Evolutionary conservation across 1,140 invertebrate genomes (phyloP).

Genomic region (Anastatus disparis): DNA sequence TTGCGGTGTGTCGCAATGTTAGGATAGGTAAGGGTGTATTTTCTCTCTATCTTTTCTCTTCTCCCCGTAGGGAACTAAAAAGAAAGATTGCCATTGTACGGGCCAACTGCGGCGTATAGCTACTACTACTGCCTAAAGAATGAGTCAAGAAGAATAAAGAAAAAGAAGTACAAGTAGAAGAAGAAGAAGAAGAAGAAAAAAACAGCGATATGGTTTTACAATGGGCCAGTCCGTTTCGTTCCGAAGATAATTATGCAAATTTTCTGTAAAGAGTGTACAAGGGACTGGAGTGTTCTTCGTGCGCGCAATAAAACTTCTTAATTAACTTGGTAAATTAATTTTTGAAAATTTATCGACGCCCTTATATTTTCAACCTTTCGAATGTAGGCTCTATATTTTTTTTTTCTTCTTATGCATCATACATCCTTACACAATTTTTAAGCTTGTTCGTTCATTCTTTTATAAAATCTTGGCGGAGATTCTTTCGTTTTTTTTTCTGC

Average conservation of each 20-base stretch:
- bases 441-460: background rate
- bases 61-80: background rate
- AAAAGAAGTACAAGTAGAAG: background rate
- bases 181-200: background rate
- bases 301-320: slow-evolving; percentile 32
- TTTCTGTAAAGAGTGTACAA: too few species aligned
- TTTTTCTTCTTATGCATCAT: background rate
- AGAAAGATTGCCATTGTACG: slow-evolving; percentile 16
- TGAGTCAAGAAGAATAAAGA: too few species aligned
- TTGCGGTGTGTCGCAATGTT: background rate
- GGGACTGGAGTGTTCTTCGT: too few species aligned
- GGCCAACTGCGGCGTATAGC: background rate
- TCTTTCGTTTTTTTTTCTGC: background rate
- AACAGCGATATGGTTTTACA: background rate
- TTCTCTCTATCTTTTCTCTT: too few species aligned
- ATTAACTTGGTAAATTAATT: slow-evolving; percentile 40
- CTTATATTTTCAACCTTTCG: background rate
- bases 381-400: background rate
- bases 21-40: background rate
- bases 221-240: background rate
- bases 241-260: slow-evolving; percentile 30
- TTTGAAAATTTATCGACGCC: slow-evolving; percentile 25
- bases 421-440: background rate
- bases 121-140: slow-evolving; percentile 22
- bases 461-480: too few species aligned